Percentiles rank a stretch among this genome's conserved stretches.
Conservation (phyloP, 1,140 invertebrate genomes). For the Leptinotarsa lineolata region DNA sequence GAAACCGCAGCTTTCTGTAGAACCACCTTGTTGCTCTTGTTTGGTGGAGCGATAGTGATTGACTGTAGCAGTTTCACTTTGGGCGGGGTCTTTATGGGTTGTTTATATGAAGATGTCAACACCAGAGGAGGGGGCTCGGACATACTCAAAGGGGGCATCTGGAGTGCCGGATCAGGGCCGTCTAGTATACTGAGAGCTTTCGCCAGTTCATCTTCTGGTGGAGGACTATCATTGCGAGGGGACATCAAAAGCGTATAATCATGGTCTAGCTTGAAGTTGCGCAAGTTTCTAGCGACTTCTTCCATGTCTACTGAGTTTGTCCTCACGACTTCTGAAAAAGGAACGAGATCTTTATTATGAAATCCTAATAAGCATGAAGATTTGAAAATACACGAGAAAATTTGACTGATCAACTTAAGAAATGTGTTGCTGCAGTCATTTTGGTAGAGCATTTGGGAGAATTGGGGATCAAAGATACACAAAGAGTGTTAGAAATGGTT, state of each 20-base stretch:
- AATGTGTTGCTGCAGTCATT: no score
- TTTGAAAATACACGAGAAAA: no score
- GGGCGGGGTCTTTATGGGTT: slow-evolving; percentile 31
- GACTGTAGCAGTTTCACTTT: slow-evolving; percentile 43
- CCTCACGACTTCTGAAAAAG: slow-evolving; percentile 28
- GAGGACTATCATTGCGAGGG: slow-evolving; percentile 54
- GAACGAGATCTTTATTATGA: not conserved
- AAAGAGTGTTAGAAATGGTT: no score
- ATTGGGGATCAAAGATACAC: no score
- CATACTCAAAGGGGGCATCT: not conserved
- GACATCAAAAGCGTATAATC: slow-evolving; percentile 68
- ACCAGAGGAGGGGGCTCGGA: slow-evolving; percentile 19
- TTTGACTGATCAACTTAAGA: no score
- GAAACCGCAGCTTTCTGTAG: not conserved
- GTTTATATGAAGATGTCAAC: slow-evolving; percentile 31
- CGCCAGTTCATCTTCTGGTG: slow-evolving; percentile 49
- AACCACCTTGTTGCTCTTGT: not conserved
- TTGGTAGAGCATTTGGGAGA: no score
- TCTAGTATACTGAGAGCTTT: slow-evolving; percentile 53
- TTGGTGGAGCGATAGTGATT: slow-evolving; percentile 36
- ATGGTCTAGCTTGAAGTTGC: slow-evolving; percentile 67
- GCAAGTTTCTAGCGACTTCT: slow-evolving; percentile 59
- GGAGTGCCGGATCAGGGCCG: slow-evolving; percentile 33
- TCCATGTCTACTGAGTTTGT: slow-evolving; percentile 52
- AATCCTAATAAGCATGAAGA: no score